phyloP scores from a whole-genome alignment of 2,888 invertebrate species.

The Temnothorax unifasciatus region DNA sequence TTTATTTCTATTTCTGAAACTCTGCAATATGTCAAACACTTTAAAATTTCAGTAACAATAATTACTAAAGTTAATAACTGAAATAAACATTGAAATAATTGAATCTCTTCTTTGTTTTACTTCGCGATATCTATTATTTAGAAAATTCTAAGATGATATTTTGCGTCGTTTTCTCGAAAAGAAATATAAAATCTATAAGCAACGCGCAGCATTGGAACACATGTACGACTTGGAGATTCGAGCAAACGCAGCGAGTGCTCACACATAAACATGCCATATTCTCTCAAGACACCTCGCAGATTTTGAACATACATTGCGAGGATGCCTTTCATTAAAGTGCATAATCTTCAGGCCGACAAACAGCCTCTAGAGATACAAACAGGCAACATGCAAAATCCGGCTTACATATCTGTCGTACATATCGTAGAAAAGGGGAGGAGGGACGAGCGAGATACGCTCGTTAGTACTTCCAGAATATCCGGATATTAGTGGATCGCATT shows the following conservation, averaged over 20 bases:
- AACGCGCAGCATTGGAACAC: not conserved
- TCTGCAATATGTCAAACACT: not conserved
- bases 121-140: not conserved
- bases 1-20: constrained; percentile 1
- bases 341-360: constrained; percentile 62
- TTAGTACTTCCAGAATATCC: constrained; percentile 61
- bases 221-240: not conserved
- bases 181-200: not conserved
- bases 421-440: constrained; percentile 1
- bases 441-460: constrained; percentile 36
- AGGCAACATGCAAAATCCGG: constrained; percentile 49
- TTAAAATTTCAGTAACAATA: not conserved
- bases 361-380: constrained; percentile 53
- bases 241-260: not conserved
- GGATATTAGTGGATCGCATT: constrained; percentile 58
- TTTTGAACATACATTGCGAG: constrained; percentile 23
- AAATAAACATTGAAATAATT: not conserved
- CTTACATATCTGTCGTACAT: constrained; percentile 22
- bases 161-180: not conserved
- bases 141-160: not conserved
- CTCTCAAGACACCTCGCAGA: constrained; percentile 25
- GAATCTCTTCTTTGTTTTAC: not conserved
- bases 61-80: not conserved
- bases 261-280: constrained; percentile 34
- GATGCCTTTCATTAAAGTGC: constrained; percentile 66